Base-by-base conservation (phyloP, 64 coral and sea anemone species). In the Stichodactyla helianthus region DNA sequence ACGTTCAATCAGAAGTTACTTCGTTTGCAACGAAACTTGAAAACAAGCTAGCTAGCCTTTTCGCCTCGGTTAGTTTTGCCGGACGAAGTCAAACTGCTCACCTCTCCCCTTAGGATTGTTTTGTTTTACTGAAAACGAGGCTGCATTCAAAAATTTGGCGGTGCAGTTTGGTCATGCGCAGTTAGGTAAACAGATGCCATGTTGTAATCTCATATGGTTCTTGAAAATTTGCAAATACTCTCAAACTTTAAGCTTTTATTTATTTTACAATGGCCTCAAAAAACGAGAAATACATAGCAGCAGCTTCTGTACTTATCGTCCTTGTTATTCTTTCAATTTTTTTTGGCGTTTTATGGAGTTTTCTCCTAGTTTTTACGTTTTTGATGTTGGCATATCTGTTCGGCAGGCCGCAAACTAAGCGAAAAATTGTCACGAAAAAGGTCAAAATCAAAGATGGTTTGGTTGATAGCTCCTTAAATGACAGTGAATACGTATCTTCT, bases 91-190 rank as follows among this genome's bases (percentile, higher is more conserved):
- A 58, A 58, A 11, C 55, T 15, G 9, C 55, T 11, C 26, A n/a
- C 25, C 26, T 74, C 68, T 31, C 68, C 25, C 7, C 26, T 74
- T 9, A 23, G 27, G 10, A 74, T 74, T 27, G 2, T 74, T 74
- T 9, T n/a, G 35, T 44, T 74, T 74, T 12, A 31, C 12, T 74
- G 22, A 74, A 74, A 74, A 74, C 79, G 79, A 82, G 79, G 28
- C 79, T 53, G 54, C 54, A 53, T 82, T 82, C 79, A 82, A 82
- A 82, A n/a, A 54, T 52, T 82, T 82, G 79, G 79, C 79, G 79
- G 17, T 18, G 4, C 19, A 9, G 52, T 82, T 3, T 54, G 20
- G 19, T 14, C 79, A 82, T 82, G 79, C 79, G 79, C 79, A 82
- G 51, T 82, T 0, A n/a, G 19, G 0, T 28, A 1, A 7, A 20